Evolutionary conservation across 2,888 invertebrate species (phyloP), one percentile per base, ranked within the genome.

Genomic region (Agrotis clavis): DNA sequence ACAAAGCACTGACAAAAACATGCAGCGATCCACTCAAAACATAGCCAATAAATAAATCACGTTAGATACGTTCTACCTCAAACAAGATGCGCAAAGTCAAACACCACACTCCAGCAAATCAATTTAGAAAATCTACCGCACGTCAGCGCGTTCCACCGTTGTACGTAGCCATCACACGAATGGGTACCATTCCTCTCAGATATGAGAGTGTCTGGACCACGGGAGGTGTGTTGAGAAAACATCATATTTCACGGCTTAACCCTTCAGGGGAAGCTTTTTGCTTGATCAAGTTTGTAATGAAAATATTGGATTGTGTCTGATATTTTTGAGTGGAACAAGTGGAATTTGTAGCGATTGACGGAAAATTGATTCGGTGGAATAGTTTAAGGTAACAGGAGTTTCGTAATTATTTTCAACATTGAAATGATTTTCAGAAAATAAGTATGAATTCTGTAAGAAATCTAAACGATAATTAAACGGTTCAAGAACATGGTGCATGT

Each of bases 221-320:
- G 48, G 65, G 65, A 85, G 87, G 85, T 87, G 81, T 80, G 66
- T 77, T 66, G 70, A 81, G 89, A 90, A 88, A 90, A 90, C 90
- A 90, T 89, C 88, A 91, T 92, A 91, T 91, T 89, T 92, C 91
- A 92, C 79, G 84, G 86, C 88, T 88, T 85, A 87, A 86, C 83
- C 84, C 77, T 77, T 76, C 77, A 72, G 50, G 19, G 54, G 65
- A 74, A 77, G 79, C 75, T 82, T 73, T 83, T 82, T 74, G 70
- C 80, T 79, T 74, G 84, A 82, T 82, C 81, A 81, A 72, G 79
- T 85, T 77, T 57, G 67, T 79, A 85, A 83, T 83, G 80, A 80
- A 85, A 75, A 62, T 86, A 83, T 84, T 79, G 81, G 84, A 86
- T 88, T 81, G 83, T 84, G 77, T 84, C 79, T 80, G 79, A 60